phyloP scores from a whole-genome alignment of 35 echinoderm and acorn worm species.

The Ophioderma brevispina region DNA sequence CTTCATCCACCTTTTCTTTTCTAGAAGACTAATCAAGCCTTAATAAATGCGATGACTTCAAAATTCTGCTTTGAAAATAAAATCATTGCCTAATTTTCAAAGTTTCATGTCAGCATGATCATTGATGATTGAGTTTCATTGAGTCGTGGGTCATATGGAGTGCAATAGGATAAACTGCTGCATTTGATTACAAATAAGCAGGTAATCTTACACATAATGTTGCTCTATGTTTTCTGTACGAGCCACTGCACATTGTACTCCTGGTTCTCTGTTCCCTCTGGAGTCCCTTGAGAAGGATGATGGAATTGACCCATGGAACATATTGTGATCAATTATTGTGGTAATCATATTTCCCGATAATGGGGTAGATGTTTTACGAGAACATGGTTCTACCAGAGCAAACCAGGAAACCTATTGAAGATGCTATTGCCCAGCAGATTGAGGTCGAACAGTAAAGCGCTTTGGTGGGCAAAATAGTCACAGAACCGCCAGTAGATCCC shows the following conservation, averaged over 20 bases:
- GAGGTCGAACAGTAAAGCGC: constrained; percentile 79
- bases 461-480: constrained; percentile 34
- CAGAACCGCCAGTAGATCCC: neutral
- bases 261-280: neutral
- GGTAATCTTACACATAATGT: neutral
- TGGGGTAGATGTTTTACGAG: constrained; percentile 80
- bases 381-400: constrained; percentile 82
- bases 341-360: constrained; percentile 42
- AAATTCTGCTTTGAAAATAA: no score
- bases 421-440: constrained; percentile 61
- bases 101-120: no score
- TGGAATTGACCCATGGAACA: neutral
- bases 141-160: no score
- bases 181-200: neutral
- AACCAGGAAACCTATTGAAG: constrained; percentile 82
- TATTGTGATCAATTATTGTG: neutral
- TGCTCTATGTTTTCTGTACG: neutral
- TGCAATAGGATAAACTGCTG: no score
- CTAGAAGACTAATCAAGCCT: no score
- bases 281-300: no score
- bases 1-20: no score
- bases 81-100: no score
- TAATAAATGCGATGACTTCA: no score
- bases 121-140: no score
- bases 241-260: neutral